Percentiles rank a stretch among this genome's conserved stretches.
Conservation (phyloP, 2,888 invertebrate species). For the Hofmannophila pseudospretella region DNA sequence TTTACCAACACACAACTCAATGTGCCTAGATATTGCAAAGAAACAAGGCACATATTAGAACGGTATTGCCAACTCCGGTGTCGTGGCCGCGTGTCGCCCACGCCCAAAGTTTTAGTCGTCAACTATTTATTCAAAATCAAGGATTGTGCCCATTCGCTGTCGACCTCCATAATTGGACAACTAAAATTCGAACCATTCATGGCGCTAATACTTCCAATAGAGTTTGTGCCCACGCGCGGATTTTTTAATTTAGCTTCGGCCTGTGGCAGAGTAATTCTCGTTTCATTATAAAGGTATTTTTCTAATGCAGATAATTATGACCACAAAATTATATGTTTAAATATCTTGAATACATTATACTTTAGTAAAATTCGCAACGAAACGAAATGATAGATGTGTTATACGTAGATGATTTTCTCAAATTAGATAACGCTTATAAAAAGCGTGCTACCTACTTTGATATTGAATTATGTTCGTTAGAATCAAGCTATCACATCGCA, state of each 20-base stretch:
- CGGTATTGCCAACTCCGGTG: constrained; percentile 19
- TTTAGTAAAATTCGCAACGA: too few relatives aligned
- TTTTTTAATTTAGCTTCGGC: too few relatives aligned
- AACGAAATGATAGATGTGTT: too few relatives aligned
- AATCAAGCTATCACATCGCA: not conserved
- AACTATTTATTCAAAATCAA: constrained; percentile 66
- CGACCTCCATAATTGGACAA: constrained; percentile 19
- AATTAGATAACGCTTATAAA: not conserved
- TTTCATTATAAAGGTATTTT: too few relatives aligned
- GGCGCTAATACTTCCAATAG: constrained; percentile 14
- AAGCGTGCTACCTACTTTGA: not conserved
- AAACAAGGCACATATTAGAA: constrained; percentile 44
- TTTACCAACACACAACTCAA: constrained; percentile 25
- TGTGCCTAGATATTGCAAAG: constrained; percentile 29
- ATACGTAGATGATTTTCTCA: too few relatives aligned
- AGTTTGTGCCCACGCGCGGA: constrained; percentile 6
- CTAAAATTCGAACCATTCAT: constrained; percentile 19
- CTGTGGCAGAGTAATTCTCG: too few relatives aligned
- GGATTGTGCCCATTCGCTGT: constrained; percentile 50
- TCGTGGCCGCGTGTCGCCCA: constrained; percentile 59
- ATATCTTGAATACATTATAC: too few relatives aligned
- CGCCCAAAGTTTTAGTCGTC: constrained; percentile 49
- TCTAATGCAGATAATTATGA: too few relatives aligned
- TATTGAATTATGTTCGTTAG: constrained; percentile 1
- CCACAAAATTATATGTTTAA: too few relatives aligned